A percentile compares a stretch with the other conserved stretches of the same genome.
Conservation (phyloP, 2,888 invertebrate genomes). For the Bellardia pandia region DNA sequence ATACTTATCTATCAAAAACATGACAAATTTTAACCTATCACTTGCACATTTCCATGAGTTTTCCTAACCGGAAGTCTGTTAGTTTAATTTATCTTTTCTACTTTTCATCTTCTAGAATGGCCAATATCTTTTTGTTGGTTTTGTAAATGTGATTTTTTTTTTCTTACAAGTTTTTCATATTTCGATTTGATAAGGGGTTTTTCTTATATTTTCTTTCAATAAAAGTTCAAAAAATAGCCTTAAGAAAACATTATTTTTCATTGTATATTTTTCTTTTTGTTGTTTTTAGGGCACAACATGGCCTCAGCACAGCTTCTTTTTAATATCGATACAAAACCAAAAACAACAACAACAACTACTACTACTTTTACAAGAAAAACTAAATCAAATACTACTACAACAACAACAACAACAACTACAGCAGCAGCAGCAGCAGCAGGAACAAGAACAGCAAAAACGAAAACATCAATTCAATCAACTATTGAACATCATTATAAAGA, state of each 20-base stretch:
- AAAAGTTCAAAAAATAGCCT: constrained; percentile 2
- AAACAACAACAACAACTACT: constrained; percentile 77
- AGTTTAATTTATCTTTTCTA: not conserved
- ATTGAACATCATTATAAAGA: constrained; percentile 69
- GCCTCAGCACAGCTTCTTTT: constrained; percentile 84
- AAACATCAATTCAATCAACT: constrained; percentile 76
- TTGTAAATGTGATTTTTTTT: not conserved
- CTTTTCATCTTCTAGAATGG: not conserved
- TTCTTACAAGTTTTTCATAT: not conserved
- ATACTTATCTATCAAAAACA: constrained; percentile 6
- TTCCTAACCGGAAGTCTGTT: constrained; percentile 8
- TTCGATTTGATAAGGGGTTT: not conserved
- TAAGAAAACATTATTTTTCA: constrained; percentile 3
- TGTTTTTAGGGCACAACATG: constrained; percentile 84
- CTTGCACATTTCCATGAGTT: not conserved
- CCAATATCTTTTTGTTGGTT: not conserved
- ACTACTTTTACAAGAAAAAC: constrained; percentile 77
- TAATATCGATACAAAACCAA: constrained; percentile 82
- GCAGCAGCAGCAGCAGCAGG: constrained; percentile 70
- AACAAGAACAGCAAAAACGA: constrained; percentile 77
- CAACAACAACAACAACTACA: constrained; percentile 77
- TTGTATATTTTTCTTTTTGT: constrained; percentile 58
- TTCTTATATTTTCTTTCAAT: not conserved
- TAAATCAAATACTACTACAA: constrained; percentile 76
- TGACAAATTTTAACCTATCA: not conserved